phyloP scores from a whole-genome alignment of 2,797 vertebrate genomes.

The Enteromius radiatus region DNA sequence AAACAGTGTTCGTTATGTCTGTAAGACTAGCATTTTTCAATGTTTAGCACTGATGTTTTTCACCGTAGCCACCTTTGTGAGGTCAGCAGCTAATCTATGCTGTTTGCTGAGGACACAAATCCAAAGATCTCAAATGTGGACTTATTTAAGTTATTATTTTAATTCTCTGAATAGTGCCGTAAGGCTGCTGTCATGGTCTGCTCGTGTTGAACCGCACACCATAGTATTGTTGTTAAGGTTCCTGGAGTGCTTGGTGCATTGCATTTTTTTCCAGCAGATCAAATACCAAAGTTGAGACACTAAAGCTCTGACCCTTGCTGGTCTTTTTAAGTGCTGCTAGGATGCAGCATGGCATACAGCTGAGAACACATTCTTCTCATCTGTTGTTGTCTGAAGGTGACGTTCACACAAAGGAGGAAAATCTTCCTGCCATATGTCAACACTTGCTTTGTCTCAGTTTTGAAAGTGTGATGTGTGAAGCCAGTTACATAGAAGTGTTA shows the following conservation, averaged over 20 bases:
- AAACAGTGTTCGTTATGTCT: not conserved
- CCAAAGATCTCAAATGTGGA: not conserved
- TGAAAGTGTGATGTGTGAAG: not conserved
- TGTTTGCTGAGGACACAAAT: constrained; percentile 5
- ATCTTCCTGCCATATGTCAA: not conserved
- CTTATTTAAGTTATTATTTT: constrained; percentile 1
- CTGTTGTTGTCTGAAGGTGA: not conserved
- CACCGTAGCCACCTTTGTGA: not conserved
- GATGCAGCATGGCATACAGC: not conserved
- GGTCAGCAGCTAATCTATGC: not conserved
- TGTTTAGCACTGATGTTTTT: not conserved
- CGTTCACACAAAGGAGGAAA: not conserved
- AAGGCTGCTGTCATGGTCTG: constrained; percentile 14
- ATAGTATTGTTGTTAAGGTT: not conserved
- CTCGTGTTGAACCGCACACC: not conserved
- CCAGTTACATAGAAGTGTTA: not conserved
- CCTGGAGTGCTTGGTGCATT: not conserved
- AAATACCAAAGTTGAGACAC: not conserved
- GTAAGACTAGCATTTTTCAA: not conserved
- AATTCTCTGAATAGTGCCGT: not conserved
- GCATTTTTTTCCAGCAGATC: not conserved
- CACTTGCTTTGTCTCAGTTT: too few relatives aligned
- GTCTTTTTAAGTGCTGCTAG: not conserved
- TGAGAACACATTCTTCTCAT: not conserved
- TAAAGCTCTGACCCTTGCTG: not conserved